Conservation (phyloP, 2,888 invertebrate species). For the Sinelater perroti region DNA sequence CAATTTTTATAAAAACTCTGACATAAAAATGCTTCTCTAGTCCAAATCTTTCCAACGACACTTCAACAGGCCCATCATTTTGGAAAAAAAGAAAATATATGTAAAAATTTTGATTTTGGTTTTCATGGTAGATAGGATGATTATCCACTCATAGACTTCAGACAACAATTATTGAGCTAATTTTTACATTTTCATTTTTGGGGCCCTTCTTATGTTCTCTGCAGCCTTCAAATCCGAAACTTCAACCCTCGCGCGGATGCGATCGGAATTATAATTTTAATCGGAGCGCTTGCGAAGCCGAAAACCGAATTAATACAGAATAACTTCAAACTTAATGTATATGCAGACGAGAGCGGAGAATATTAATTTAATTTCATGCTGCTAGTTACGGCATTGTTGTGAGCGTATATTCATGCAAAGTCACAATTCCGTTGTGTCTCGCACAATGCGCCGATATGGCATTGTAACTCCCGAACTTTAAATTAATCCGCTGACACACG, state of each 20-base stretch:
- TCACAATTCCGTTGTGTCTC: slow-evolving; percentile 58
- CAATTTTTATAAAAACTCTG: too few relatives aligned
- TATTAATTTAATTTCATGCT: slow-evolving; percentile 55
- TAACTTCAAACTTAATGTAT: slow-evolving; percentile 55
- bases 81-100: too few relatives aligned
- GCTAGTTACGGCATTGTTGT: slow-evolving; percentile 52
- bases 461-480: slow-evolving; percentile 57
- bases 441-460: slow-evolving; percentile 54
- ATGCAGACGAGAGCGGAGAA: slow-evolving; percentile 51
- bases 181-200: too few relatives aligned
- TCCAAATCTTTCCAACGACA: too few relatives aligned
- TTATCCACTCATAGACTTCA: too few relatives aligned
- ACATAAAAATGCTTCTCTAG: too few relatives aligned
- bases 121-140: too few relatives aligned
- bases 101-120: too few relatives aligned
- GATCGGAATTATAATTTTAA: slow-evolving; percentile 36
- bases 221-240: too few relatives aligned
- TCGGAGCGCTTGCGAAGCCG: slow-evolving; percentile 37
- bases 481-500: slow-evolving; percentile 55
- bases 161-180: too few relatives aligned
- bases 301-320: slow-evolving; percentile 50
- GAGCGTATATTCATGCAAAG: slow-evolving; percentile 58
- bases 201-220: too few relatives aligned
- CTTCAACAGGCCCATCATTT: too few relatives aligned
- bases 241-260: slow-evolving; percentile 23